Evolutionary conservation across 1,140 invertebrate genomes (phyloP).

Genomic region (Drosophila ficusphila): DNA sequence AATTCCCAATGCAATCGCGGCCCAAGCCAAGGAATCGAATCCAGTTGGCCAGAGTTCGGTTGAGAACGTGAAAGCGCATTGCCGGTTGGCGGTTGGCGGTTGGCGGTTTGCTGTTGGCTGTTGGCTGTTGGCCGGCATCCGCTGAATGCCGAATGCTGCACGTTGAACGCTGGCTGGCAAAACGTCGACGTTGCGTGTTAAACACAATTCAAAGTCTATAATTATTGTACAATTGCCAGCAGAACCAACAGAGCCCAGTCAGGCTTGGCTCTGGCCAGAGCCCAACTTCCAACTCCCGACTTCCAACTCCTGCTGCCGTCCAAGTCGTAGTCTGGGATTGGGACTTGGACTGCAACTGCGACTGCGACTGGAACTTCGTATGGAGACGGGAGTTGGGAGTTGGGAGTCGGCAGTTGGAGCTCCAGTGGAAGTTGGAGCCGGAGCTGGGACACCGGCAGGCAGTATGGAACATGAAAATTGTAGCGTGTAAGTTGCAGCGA

Average conservation of each 20-base stretch:
- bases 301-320: slow-evolving; percentile 30
- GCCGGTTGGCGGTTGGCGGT: too few relatives aligned
- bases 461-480: slow-evolving; percentile 77
- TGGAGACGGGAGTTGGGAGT: background rate
- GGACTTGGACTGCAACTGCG: slow-evolving; percentile 6
- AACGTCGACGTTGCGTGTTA: slow-evolving; percentile 81
- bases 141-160: slow-evolving; percentile 29
- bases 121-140: slow-evolving; percentile 23
- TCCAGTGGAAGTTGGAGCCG: slow-evolving; percentile 17
- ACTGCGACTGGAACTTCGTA: background rate
- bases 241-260: slow-evolving; percentile 63
- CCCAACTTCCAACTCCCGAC: too few relatives aligned
- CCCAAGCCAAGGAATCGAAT: slow-evolving; percentile 29
- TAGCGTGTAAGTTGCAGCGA: slow-evolving; percentile 62
- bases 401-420: too few relatives aligned
- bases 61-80: slow-evolving; percentile 74
- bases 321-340: slow-evolving; percentile 17
- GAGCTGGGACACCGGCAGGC: slow-evolving; percentile 41
- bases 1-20: slow-evolving; percentile 78
- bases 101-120: too few relatives aligned
- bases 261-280: slow-evolving; percentile 27
- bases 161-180: slow-evolving; percentile 35
- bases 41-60: background rate
- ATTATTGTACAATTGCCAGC: slow-evolving; percentile 83
- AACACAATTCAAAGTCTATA: slow-evolving; percentile 84